These are phyloP conservation scores for Danionella cerebrum DNA, from an alignment of 2,113 vertebrate species.

Conservation along the genomic window DNA sequence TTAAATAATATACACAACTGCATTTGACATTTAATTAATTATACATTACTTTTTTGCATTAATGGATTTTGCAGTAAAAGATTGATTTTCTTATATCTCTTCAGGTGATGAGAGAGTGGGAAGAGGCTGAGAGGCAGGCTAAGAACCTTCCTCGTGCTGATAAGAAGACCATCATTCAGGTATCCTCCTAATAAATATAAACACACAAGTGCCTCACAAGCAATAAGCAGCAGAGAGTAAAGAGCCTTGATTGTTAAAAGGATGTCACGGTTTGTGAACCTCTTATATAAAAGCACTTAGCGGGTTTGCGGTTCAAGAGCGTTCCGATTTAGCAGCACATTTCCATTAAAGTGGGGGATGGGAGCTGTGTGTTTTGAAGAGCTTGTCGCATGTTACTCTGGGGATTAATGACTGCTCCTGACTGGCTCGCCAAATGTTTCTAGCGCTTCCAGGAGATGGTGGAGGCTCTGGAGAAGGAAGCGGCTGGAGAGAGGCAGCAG, in stretches of 20 bases:
- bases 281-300: conserved; percentile 23
- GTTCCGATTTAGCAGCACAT: background rate
- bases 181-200: conserved; percentile 39
- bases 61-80: background rate
- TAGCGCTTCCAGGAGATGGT: conserved; percentile 95
- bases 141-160: conserved; percentile 90
- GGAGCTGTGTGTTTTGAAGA: background rate
- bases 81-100: background rate
- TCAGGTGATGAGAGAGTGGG: conserved; percentile 97
- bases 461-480: conserved; percentile 89
- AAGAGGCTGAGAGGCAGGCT: conserved; percentile 87
- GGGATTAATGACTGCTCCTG: background rate
- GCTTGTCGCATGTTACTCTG: background rate
- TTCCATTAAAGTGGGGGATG: background rate
- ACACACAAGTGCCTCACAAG: background rate
- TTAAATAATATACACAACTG: too few relatives aligned
- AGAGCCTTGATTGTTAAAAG: background rate
- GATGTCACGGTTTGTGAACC: background rate
- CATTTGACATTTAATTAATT: too few relatives aligned
- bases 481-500: conserved; percentile 92
- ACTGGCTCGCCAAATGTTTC: background rate
- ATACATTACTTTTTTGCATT: background rate
- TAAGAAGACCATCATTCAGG: conserved; percentile 93
- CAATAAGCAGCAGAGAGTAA: background rate
- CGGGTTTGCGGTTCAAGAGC: background rate